Conservation (phyloP, 2,797 vertebrate genomes). For the Alcedo quadribrachys region DNA sequence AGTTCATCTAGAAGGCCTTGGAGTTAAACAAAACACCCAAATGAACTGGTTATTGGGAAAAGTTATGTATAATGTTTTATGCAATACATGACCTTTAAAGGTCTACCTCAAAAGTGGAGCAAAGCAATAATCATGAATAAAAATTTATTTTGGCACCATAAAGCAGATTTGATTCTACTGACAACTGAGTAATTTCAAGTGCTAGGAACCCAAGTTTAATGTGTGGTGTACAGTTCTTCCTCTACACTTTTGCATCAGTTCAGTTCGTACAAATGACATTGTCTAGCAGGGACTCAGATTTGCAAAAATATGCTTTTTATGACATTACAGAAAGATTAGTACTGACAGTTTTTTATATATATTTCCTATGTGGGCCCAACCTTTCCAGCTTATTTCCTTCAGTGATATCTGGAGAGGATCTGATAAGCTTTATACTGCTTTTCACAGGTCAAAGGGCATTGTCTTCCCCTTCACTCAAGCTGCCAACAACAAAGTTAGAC, state of each 20-base stretch:
- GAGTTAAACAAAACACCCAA: background rate
- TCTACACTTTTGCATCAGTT: conserved; percentile 45
- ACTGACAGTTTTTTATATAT: conserved; percentile 75
- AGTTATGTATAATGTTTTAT: background rate
- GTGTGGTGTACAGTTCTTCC: conserved; percentile 16
- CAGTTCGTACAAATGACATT: conserved; percentile 18
- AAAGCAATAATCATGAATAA: background rate
- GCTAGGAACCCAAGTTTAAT: background rate
- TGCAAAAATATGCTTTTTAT: conserved; percentile 65
- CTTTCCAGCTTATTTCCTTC: conserved; percentile 76
- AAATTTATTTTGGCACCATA: conserved; percentile 1
- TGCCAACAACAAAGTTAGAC: conserved; percentile 72
- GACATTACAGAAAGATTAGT: conserved; percentile 69
- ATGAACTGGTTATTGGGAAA: background rate
- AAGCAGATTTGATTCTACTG: background rate
- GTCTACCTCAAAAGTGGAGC: background rate
- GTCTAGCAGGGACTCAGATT: conserved; percentile 49
- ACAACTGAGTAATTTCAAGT: background rate
- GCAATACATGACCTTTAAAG: background rate
- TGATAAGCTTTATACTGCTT: conserved; percentile 80
- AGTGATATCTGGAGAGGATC: conserved; percentile 79
- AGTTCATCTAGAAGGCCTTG: background rate
- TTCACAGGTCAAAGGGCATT: conserved; percentile 76
- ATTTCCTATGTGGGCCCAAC: conserved; percentile 72
- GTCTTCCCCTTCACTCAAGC: conserved; percentile 71